Base-by-base conservation (phyloP, 2,888 invertebrate species). In the Mimachlamys varia region DNA sequence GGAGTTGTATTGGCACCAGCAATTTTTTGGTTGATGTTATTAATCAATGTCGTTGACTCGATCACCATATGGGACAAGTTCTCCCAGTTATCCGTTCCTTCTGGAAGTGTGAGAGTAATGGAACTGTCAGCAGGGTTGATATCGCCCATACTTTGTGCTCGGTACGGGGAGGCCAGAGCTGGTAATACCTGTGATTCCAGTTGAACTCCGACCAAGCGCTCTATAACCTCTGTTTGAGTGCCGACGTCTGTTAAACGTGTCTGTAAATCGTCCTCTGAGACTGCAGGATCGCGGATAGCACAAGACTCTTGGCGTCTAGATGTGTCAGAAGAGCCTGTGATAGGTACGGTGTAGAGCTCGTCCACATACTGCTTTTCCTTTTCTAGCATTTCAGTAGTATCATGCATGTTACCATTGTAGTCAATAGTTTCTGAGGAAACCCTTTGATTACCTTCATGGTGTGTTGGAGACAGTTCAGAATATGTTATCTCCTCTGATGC, bases 31-130 rank as follows among this genome's bases (percentile, higher is more conserved):
- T 94, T 93, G 12, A 94, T 93, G 89, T 91, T 93, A 87, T 92
- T 92, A 37, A 95, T 89, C 13, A 95, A 91, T 22, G 93, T 91
- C 19, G 93, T 95, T 27, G 94, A 94, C 92, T 95, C 95, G 53
- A 93, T 88, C 92, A 95, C 94, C n/a, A 95, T 90, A 44, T 93
- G 93, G 37, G 94, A 94, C 89, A 95, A 90, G 55, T 94, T 93
- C 22, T 93, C 92, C 94, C 94, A 95, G 91, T 93, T 94, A 50
- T 92, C 89, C 53, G 94, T 91, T 49, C 92, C 93, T 58, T 94
- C 94, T 87, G 94, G 93, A 38, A 93, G 91, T 50, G 92, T 91
- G 37, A 92, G 90, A 38, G 90, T 76, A 49, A 92, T 91, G n/a
- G 55, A 88, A 44, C 62, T 90, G 49, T 89, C 76, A 12, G 90